Conservation (phyloP, 2,113 vertebrate genomes). For the Xiphophorus hellerii region DNA sequence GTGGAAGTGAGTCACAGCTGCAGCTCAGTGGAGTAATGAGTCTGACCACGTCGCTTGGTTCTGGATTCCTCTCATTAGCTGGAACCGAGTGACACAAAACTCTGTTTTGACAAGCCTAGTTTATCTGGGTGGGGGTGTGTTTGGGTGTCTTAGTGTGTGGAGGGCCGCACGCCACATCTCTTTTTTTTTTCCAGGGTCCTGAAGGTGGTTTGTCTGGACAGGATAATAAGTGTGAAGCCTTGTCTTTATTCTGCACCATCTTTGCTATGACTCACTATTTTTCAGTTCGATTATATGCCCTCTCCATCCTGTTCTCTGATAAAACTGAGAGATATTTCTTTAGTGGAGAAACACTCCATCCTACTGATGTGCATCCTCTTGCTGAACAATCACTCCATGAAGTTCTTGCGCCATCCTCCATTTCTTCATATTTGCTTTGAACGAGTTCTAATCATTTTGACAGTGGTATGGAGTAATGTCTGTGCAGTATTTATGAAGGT, state of each 20-base stretch:
- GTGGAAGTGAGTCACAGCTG: slow-evolving; percentile 57
- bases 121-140: slow-evolving; percentile 22
- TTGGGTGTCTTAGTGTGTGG: slow-evolving; percentile 18
- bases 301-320: slow-evolving; percentile 41
- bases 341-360: slow-evolving; percentile 36
- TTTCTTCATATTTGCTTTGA: background rate
- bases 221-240: slow-evolving; percentile 37
- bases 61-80: slow-evolving; percentile 61
- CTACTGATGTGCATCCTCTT: slow-evolving; percentile 1
- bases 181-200: slow-evolving; percentile 8
- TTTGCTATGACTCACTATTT: slow-evolving; percentile 35
- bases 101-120: slow-evolving; percentile 50
- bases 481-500: background rate
- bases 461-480: background rate
- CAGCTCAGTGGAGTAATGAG: slow-evolving; percentile 44
- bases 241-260: slow-evolving; percentile 22
- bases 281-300: slow-evolving; percentile 24
- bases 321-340: slow-evolving; percentile 46
- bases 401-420: background rate
- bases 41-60: slow-evolving; percentile 33
- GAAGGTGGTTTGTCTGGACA: slow-evolving; percentile 7
- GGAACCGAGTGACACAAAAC: slow-evolving; percentile 33
- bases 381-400: background rate
- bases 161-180: background rate
- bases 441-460: background rate